Evolutionary conservation across 1,140 invertebrate species (phyloP).

Genomic region (Sarcophaga peregrina): DNA sequence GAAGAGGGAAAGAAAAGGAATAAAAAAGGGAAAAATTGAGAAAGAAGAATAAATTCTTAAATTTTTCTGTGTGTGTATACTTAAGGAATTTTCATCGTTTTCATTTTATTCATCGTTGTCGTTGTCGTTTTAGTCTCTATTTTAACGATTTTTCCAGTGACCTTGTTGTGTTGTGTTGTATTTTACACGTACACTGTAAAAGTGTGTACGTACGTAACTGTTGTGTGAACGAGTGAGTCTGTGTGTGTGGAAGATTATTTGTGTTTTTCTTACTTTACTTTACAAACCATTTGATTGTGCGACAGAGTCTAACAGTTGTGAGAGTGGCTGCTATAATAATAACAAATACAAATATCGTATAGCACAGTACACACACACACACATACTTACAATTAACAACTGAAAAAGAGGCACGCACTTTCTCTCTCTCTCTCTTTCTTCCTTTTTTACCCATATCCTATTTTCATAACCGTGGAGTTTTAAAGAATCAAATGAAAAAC

Average conservation of each 20-base stretch:
- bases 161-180: conserved; percentile 61
- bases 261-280: conserved; percentile 18
- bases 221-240: background rate
- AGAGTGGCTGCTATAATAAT: conserved; percentile 7
- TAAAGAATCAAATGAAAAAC: too few species aligned
- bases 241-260: background rate
- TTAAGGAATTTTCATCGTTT: conserved; percentile 43
- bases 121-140: conserved; percentile 36
- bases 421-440: too few species aligned
- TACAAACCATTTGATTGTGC: background rate
- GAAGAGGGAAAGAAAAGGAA: background rate
- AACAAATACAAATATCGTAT: background rate
- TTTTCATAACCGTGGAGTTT: too few species aligned
- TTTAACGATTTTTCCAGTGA: conserved; percentile 67
- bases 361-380: too few species aligned
- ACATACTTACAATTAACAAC: too few species aligned
- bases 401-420: too few species aligned
- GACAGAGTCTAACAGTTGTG: background rate
- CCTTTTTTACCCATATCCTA: too few species aligned
- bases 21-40: background rate
- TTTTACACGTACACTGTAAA: background rate
- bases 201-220: background rate
- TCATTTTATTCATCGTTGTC: background rate
- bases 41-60: conserved; percentile 27
- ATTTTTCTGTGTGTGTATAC: conserved; percentile 53